Conservation (phyloP, 92 coral and sea anemone genomes). For the Epizoanthus stellaris region DNA sequence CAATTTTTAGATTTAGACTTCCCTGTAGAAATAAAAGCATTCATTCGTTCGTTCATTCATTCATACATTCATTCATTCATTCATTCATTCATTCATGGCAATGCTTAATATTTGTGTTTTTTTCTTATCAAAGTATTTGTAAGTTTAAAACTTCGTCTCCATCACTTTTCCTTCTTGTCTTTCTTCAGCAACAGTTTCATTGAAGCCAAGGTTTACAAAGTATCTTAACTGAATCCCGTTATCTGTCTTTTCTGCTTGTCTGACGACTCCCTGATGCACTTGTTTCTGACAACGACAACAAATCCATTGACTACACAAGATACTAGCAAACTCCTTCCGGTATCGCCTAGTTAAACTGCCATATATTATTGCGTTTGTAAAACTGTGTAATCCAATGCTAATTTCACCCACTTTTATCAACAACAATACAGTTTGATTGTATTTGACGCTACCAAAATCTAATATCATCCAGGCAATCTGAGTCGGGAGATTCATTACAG, state of each 20-base stretch:
- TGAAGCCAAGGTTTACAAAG: not conserved
- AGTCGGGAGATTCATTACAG: not conserved
- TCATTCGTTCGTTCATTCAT: too few relatives aligned
- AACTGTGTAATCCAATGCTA: slow-evolving; percentile 17
- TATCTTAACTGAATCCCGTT: not conserved
- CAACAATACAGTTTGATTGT: not conserved
- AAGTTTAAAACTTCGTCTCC: too few relatives aligned
- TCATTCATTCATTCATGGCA: too few relatives aligned
- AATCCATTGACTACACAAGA: not conserved
- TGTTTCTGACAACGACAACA: not conserved
- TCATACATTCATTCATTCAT: too few relatives aligned
- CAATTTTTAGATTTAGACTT: too few relatives aligned
- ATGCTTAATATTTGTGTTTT: too few relatives aligned
- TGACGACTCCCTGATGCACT: not conserved
- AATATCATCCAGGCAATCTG: slow-evolving; percentile 18
- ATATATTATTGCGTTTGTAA: slow-evolving; percentile 19
- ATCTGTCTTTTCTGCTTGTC: not conserved
- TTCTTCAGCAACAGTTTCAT: too few relatives aligned
- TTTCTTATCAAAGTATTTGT: too few relatives aligned
- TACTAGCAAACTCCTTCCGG: slow-evolving; percentile 15
- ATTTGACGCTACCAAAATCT: not conserved
- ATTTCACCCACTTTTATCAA: not conserved
- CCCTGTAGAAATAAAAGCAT: too few relatives aligned
- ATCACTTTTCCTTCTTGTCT: too few relatives aligned
- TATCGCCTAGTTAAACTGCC: slow-evolving; percentile 13